A percentile compares a stretch with the other conserved stretches of the same genome.
These are phyloP conservation scores for Diarsia mendica DNA, from an alignment of 2,888 invertebrate species.

Conservation along the genomic window DNA sequence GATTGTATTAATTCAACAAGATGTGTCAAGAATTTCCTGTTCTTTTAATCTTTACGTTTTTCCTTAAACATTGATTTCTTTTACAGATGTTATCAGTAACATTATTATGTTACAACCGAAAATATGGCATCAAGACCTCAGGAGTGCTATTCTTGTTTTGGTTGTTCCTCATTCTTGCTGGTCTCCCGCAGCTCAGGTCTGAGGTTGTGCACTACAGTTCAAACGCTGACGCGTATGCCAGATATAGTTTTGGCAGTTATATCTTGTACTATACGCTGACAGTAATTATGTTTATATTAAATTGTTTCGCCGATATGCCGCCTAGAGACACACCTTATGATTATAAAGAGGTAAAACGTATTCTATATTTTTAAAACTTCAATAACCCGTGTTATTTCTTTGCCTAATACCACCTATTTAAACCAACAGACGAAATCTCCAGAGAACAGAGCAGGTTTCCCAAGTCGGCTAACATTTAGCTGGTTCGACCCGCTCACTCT, in stretches of 20 bases:
- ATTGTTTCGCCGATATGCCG: slow-evolving; percentile 94
- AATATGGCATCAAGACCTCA: slow-evolving; percentile 96
- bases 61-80: slow-evolving; percentile 5
- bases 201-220: slow-evolving; percentile 83
- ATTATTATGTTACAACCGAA: slow-evolving; percentile 94
- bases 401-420: background rate
- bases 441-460: slow-evolving; percentile 95
- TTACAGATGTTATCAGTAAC: slow-evolving; percentile 92
- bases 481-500: slow-evolving; percentile 97
- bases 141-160: slow-evolving; percentile 97
- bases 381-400: background rate
- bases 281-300: slow-evolving; percentile 92
- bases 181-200: slow-evolving; percentile 93
- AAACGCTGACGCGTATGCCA: slow-evolving; percentile 86
- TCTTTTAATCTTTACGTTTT: background rate
- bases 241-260: slow-evolving; percentile 93
- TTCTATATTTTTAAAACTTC: background rate
- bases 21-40: background rate
- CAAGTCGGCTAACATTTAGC: slow-evolving; percentile 95
- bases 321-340: slow-evolving; percentile 92
- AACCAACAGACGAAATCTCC: slow-evolving; percentile 94
- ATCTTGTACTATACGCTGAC: slow-evolving; percentile 94
- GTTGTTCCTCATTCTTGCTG: slow-evolving; percentile 93
- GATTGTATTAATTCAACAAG: too few species aligned
- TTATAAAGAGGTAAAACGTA: slow-evolving; percentile 90